Evolutionary conservation across 1,140 invertebrate genomes (phyloP).

Genomic region (Oreohelix idahoensis): DNA sequence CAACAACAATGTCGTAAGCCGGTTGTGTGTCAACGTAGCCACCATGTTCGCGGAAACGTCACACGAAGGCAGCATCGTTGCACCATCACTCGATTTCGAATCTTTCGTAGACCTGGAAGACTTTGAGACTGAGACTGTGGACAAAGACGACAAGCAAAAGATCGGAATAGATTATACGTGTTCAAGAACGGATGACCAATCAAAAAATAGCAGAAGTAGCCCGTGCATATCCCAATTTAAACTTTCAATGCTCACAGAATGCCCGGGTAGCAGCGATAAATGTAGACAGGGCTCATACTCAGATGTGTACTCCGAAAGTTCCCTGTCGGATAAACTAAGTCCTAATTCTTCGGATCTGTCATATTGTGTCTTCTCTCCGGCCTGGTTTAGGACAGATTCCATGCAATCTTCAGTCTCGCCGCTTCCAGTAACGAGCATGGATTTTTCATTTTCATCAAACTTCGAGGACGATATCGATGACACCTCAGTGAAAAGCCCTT

Average conservation of each 20-base stretch:
- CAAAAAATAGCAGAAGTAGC: background rate
- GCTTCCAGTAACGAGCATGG: background rate
- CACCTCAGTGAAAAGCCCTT: background rate
- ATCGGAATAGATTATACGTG: background rate
- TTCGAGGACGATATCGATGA: background rate
- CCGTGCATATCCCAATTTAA: background rate
- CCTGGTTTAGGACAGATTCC: background rate
- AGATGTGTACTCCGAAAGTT: background rate
- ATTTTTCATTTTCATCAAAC: background rate
- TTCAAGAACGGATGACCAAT: background rate
- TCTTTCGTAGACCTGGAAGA: conserved; percentile 18
- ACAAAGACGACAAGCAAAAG: background rate
- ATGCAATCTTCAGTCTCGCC: background rate
- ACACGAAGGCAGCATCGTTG: background rate
- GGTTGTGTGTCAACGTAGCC: background rate
- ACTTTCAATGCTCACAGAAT: background rate
- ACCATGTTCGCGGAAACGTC: background rate
- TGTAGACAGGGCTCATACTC: background rate
- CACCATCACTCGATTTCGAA: conserved; percentile 2
- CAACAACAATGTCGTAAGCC: background rate
- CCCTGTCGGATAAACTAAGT: background rate
- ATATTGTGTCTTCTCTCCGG: background rate
- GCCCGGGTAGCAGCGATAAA: background rate
- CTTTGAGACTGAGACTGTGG: background rate
- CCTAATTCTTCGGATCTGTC: background rate